Evolutionary conservation across 2,797 vertebrate genomes (phyloP).

Genomic region (Anniella stebbinsi): DNA sequence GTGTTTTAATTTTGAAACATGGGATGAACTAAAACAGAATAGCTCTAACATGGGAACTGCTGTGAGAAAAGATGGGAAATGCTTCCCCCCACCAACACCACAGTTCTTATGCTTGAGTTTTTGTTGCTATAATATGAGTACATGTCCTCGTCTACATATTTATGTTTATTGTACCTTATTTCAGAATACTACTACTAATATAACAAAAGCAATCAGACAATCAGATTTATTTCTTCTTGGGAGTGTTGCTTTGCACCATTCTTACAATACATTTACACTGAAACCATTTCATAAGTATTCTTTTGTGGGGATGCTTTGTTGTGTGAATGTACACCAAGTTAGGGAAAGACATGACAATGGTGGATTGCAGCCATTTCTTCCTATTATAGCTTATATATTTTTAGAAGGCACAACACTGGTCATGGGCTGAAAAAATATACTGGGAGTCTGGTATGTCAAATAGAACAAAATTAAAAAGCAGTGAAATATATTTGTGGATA

Average conservation of each 20-base stretch:
- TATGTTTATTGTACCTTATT: background rate
- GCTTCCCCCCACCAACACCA: no score
- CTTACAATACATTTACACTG: background rate
- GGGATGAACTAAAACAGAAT: background rate
- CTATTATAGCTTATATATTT: background rate
- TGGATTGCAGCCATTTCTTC: background rate
- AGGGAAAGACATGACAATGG: background rate
- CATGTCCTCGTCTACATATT: background rate
- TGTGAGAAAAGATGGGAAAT: background rate
- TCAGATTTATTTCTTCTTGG: background rate
- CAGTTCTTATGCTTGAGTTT: background rate
- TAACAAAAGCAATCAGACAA: background rate
- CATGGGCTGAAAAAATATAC: background rate
- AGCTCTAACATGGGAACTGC: background rate
- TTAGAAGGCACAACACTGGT: slow-evolving; percentile 3
- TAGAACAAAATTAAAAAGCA: slow-evolving; percentile 7
- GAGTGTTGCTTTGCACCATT: background rate
- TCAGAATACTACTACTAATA: background rate
- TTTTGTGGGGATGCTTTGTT: background rate
- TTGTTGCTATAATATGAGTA: background rate
- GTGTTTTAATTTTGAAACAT: background rate
- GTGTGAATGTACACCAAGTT: background rate
- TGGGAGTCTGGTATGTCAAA: background rate
- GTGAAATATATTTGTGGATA: background rate
- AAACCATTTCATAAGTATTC: background rate